Evolutionary conservation across 2,888 invertebrate genomes (phyloP), one percentile per base, ranked within the genome.

Genomic region (Lasioglossum zephyrum): DNA sequence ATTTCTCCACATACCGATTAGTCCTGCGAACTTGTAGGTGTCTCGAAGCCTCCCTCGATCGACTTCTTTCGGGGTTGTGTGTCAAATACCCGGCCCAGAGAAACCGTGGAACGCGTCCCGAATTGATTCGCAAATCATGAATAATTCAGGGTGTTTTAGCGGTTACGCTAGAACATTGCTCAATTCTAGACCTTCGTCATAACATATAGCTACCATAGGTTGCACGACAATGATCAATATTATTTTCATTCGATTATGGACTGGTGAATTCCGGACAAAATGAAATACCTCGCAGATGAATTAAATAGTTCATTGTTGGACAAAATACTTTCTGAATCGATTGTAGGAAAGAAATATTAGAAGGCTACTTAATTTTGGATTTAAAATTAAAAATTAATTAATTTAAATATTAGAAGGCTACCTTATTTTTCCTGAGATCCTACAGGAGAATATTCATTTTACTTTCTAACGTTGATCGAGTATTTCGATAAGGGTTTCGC

Each of bases 1-100:
- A 74, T 75, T 86, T 47, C 69, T 22, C 8, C 81, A 13, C 72
- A 2, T 70, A 57, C 63, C 86, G 86, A 86, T 86, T 86, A 85
- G 81, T 70, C 76, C 73, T 73, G 57, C 79, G 73, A 85, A 79
- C 79, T 79, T 47, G 57, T 53, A 63, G 49, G 49, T 69, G 49
- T 31, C 69, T 57, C 13, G 74, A 53, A 74, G 76, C 57, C 49
- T 53, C 13, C 39, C 63, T 73, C 74, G 26, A 63, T 78, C 82
- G 57, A 78, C 60, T 26, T 26, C 75, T 18, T 57, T 79, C 5
- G 0, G 6, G 44, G 44, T 75, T 72, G n/a, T 22, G 77, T 41
- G 69, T 77, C 77, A 60, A 82, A 74, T 39, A 31, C n/a, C 31
- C n/a, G 16, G 13, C 31, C 39, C 11, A 1, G 4, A 4, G 31